Evolutionary conservation across 2,888 invertebrate species (phyloP), one percentile per base, ranked within the genome.

Genomic region (Eudasyphora cyanicolor): DNA sequence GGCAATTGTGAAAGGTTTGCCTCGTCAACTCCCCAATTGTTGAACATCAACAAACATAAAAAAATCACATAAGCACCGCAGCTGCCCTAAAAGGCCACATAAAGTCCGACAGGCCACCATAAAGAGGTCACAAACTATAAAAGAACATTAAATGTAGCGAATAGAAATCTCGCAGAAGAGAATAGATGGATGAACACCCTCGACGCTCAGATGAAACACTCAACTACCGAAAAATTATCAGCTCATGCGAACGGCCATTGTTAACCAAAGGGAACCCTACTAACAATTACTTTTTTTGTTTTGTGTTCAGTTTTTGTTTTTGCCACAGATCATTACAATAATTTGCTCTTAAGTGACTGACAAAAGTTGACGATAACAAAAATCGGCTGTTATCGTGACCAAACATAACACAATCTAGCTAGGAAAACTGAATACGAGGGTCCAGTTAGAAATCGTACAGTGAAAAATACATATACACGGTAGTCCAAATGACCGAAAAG

Each of bases 221-320:
- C 57, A 57, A 57, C 24, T 57, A 57, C 27, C 57, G 57, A 57
- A 57, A 57, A 57, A 57, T 57, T 57, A 27, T 57, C 57, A 57
- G 24, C n/a, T 57, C 57, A 57, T 57, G 14, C 24, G 2, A 10
- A 27, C 14, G 12, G 27, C 51, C 24, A 57, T 24, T 57, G 24
- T 0, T 27, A 27, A 21, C 10, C 51, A 10, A 51, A 10, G 10
- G 24, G 27, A 57, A 14, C 27, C 14, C 57, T 57, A 57, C 27
- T 57, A 7, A 24, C 24, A 14, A 27, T 57, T 57, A n/a, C n/a
- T 57, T 27, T 57, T 14, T 49, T 57, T 57, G 21, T 24, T 54
- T 45, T n/a, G 2, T 14, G 14, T 45, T n/a, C 6, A 2, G n/a
- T 45, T 45, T 45, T 45, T 5, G 14, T 45, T 45, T 45, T 45